A percentile compares a stretch with the other conserved stretches of the same genome.
Conservation (phyloP, 2,113 vertebrate genomes). For the Ploceus nigricollis region DNA sequence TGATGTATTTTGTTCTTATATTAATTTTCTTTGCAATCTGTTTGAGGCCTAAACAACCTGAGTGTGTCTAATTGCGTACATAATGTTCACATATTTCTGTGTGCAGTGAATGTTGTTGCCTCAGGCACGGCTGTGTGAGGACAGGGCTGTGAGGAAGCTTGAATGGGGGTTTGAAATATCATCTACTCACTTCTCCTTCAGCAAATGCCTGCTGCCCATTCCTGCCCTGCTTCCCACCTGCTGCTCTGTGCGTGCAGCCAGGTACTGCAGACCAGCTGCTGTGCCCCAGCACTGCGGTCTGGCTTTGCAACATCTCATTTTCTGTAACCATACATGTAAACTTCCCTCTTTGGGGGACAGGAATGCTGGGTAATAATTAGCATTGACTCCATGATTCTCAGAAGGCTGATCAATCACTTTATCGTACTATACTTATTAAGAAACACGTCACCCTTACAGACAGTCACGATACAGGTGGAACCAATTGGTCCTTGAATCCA, state of each 20-base stretch:
- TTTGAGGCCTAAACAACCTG: not conserved
- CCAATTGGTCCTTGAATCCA: too few relatives aligned
- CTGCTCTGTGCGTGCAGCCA: fast-evolving
- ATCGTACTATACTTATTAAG: too few relatives aligned
- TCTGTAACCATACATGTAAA: not conserved
- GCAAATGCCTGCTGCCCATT: not conserved
- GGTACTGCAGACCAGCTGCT: not conserved
- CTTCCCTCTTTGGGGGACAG: not conserved
- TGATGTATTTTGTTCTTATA: not conserved
- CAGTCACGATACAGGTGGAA: too few relatives aligned
- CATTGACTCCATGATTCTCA: too few relatives aligned
- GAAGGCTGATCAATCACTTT: too few relatives aligned
- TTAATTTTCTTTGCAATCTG: not conserved
- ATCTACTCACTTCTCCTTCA: not conserved
- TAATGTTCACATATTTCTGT: not conserved
- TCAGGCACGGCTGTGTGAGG: fast-evolving
- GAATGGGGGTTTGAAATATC: not conserved
- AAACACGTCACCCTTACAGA: too few relatives aligned
- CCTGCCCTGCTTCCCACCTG: not conserved
- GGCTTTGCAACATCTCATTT: not conserved
- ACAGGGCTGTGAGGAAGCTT: not conserved
- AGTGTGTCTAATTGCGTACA: not conserved
- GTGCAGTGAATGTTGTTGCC: not conserved
- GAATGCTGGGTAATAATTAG: too few relatives aligned
- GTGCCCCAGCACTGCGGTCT: not conserved